Evolutionary conservation across 92 coral and sea anemone genomes (phyloP), one percentile per base, ranked within the genome.

Genomic region (Palythoa grandis): DNA sequence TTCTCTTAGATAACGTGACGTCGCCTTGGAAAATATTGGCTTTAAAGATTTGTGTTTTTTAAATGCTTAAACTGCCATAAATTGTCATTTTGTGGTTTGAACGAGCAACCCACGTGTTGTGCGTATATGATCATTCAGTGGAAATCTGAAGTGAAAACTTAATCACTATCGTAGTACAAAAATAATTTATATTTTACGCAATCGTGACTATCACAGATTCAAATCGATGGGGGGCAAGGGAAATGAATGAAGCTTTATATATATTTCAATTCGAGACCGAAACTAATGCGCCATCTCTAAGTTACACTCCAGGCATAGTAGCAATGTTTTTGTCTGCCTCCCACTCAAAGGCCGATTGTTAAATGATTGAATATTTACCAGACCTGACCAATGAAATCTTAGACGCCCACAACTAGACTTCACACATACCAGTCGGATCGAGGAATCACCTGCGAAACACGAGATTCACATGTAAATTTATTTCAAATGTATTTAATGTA

Each of bases 361-460:
- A 87, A 91, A 93, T 92, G 92, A 90, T 90, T 88, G 86, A 91
- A 89, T 91, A 90, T 88, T 89, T 77, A 83, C 93, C 74, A 76
- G 70, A 48, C 22, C 70, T 52, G 78, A 92, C 98, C 93, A 94
- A 92, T 78, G 77, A 52, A 77, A 85, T 52, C 67, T 47, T 53
- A 78, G 52, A 72, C 92, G 89, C 88, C 82, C 87, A 83, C 91
- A 88, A 82, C 84, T 83, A 68, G 69, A 86, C 82, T 70, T 70
- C 43, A 80, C 74, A 76, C 95, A 94, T 94, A 94, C 98, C 98
- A 94, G 98, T 75, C 87, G 82, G 76, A 76, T 87, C 90, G 65
- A 71, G 87, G 83, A 88, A 94, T 94, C 98, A 94, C 98, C 98
- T 92, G 98, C 88, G 93, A 87, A 83, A 88, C 93, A 91, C 61